phyloP scores from a whole-genome alignment of 2,113 vertebrate genomes.

The Pyxicephalus adspersus region DNA sequence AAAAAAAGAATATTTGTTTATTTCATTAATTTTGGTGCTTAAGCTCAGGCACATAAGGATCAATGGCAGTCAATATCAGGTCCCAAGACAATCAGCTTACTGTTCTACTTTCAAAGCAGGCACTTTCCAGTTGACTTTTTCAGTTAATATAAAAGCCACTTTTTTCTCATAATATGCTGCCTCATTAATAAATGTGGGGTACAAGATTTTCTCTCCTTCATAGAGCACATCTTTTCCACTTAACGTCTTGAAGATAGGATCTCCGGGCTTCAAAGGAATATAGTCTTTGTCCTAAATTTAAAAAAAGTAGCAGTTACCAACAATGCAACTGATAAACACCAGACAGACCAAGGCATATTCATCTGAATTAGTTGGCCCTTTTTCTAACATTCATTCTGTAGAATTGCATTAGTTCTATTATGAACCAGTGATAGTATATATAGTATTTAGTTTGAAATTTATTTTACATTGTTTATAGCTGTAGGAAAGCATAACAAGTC shows the following conservation, averaged over 20 bases:
- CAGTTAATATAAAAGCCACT: conserved; percentile 50
- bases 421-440: no score
- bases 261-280: conserved; percentile 51
- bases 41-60: background rate
- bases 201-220: conserved; percentile 31
- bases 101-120: conserved; percentile 52
- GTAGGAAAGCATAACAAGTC: no score
- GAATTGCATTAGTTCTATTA: no score
- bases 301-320: background rate
- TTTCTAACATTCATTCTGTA: no score
- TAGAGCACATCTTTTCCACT: conserved; percentile 56
- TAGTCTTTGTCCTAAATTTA: conserved; percentile 63
- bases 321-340: background rate
- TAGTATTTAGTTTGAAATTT: no score
- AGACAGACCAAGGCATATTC: no score
- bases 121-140: conserved; percentile 48
- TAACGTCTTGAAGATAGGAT: conserved; percentile 63
- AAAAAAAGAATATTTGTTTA: background rate
- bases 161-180: conserved; percentile 65
- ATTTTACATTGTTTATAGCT: no score
- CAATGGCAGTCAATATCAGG: background rate
- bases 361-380: no score
- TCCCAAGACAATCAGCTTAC: background rate
- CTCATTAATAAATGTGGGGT: conserved; percentile 65
- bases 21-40: no score